These are phyloP conservation scores for Drosophila yooni DNA, from an alignment of 2,888 invertebrate species.

Conservation along the genomic window DNA sequence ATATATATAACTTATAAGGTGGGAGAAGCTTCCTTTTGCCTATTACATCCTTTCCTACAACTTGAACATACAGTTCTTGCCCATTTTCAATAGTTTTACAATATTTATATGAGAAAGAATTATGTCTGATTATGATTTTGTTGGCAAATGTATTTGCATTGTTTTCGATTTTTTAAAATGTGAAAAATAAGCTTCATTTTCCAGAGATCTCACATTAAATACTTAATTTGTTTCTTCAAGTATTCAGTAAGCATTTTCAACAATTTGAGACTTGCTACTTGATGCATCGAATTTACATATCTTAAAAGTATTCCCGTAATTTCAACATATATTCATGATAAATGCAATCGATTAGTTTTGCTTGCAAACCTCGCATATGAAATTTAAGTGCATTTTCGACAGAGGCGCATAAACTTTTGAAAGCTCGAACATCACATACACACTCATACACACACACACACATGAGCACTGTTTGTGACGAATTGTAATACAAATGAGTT, in stretches of 20 bases:
- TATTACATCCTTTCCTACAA: not conserved
- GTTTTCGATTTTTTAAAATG: not conserved
- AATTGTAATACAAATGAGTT: slow-evolving; percentile 78
- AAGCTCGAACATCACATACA: slow-evolving; percentile 27
- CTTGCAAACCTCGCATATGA: slow-evolving; percentile 51
- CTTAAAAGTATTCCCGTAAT: not conserved
- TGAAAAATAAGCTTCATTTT: not conserved
- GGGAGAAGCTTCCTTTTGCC: not conserved
- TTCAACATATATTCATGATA: not conserved
- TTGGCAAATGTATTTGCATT: not conserved
- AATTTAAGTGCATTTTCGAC: slow-evolving; percentile 58
- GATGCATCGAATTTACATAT: not conserved
- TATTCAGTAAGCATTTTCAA: not conserved
- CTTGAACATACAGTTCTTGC: not conserved
- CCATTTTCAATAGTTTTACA: not conserved
- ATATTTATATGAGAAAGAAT: not conserved
- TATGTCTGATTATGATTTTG: not conserved
- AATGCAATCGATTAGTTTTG: not conserved
- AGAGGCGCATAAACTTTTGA: slow-evolving; percentile 62
- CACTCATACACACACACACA: slow-evolving; percentile 11
- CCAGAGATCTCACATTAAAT: not conserved
- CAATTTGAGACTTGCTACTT: not conserved
- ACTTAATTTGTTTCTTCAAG: not conserved
- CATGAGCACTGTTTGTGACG: slow-evolving; percentile 61
- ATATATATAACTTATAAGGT: not conserved